A percentile compares a stretch with the other conserved stretches of the same genome.
phyloP scores from a whole-genome alignment of 2,113 vertebrate species.

The Axis porcinus region DNA sequence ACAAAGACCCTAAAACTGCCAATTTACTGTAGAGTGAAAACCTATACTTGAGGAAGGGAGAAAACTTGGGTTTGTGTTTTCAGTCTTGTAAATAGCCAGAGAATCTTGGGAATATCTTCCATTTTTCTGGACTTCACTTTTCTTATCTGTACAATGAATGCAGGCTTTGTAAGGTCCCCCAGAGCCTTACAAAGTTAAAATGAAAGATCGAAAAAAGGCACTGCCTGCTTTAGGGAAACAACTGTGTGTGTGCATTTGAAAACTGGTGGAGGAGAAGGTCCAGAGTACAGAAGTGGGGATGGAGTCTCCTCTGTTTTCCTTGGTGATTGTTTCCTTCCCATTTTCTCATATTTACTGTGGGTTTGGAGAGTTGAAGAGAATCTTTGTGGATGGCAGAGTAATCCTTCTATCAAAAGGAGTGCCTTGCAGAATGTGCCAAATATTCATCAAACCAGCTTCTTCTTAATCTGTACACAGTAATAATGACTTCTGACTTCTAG shows the following conservation, averaged over 20 bases:
- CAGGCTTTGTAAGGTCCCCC: background rate
- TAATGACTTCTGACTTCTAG: slow-evolving; percentile 25
- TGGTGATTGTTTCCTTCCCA: background rate
- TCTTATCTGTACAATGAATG: background rate
- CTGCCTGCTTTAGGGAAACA: background rate
- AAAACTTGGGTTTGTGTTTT: background rate
- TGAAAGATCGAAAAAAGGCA: background rate
- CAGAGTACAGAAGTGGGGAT: background rate
- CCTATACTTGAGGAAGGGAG: background rate
- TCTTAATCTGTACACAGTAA: background rate
- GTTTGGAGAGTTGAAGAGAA: background rate
- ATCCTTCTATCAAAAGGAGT: background rate
- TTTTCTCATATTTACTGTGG: background rate
- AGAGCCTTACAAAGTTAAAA: background rate
- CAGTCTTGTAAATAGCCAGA: background rate
- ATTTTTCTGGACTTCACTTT: background rate
- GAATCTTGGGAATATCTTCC: background rate
- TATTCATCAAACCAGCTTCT: background rate
- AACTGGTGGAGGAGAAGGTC: background rate
- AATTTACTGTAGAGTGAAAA: background rate
- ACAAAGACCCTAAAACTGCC: background rate
- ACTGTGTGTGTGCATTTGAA: background rate
- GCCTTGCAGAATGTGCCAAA: background rate
- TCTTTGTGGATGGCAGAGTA: background rate
- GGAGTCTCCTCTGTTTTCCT: background rate